These are phyloP conservation scores for Nipponia nippon DNA, from an alignment of 2,113 vertebrate species.

Conservation along the genomic window DNA sequence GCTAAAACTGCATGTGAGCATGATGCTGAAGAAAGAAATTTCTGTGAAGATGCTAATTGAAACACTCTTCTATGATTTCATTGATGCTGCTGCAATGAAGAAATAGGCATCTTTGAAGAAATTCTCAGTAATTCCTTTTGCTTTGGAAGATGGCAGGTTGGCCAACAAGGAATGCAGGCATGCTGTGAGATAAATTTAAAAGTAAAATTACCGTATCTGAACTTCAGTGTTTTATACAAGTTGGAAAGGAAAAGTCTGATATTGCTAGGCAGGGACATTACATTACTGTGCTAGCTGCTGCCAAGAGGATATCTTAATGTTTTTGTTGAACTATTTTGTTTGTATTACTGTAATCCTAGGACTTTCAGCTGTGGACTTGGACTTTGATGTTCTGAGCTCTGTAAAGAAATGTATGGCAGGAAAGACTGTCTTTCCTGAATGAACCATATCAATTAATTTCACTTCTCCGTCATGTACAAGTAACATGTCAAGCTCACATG, in stretches of 20 bases:
- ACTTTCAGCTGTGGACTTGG: neutral
- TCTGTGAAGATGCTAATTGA: neutral
- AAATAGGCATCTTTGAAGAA: neutral
- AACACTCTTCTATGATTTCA: neutral
- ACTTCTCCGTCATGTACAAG: neutral
- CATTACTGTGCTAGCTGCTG: neutral
- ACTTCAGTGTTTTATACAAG: neutral
- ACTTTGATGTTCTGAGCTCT: neutral
- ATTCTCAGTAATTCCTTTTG: neutral
- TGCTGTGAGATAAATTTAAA: neutral
- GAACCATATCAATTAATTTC: accelerated
- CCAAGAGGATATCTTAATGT: neutral
- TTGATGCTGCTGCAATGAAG: neutral
- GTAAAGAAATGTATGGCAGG: neutral
- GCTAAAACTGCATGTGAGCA: neutral
- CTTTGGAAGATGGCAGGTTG: neutral
- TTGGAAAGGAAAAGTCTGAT: neutral
- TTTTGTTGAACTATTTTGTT: neutral
- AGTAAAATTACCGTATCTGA: neutral
- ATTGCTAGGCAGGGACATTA: neutral
- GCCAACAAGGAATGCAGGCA: neutral
- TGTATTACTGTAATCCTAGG: neutral
- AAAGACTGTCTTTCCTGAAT: neutral
- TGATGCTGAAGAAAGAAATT: neutral
- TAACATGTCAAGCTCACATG: neutral